A percentile compares a stretch with the other conserved stretches of the same genome.
These are phyloP conservation scores for Acrocephalus kingi DNA, from an alignment of 2,113 vertebrate species.

Conservation along the genomic window DNA sequence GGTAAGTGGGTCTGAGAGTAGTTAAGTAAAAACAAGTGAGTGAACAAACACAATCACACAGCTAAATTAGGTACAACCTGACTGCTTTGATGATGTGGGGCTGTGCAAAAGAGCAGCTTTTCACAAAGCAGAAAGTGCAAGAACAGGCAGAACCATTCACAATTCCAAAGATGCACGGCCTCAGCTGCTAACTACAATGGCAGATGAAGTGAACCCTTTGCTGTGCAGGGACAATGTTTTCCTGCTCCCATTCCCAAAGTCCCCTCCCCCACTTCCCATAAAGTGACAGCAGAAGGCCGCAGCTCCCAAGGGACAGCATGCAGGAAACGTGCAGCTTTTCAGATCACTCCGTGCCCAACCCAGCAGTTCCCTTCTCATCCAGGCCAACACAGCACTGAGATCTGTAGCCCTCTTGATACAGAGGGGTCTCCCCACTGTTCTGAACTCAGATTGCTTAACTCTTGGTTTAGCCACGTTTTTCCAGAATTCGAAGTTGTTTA, in stretches of 20 bases:
- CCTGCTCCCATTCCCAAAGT: not conserved
- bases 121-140: not conserved
- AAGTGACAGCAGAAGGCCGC: not conserved
- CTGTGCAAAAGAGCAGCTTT: not conserved
- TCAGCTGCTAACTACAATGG: fast-evolving
- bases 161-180: not conserved
- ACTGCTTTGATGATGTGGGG: not conserved
- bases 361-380: not conserved
- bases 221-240: not conserved
- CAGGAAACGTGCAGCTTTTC: not conserved
- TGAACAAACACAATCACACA: not conserved
- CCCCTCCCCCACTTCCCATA: not conserved
- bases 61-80: not conserved
- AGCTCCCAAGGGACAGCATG: not conserved
- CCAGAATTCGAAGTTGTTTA: not conserved
- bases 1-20: constrained; percentile 72
- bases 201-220: not conserved
- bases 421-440: not conserved
- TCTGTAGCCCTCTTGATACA: not conserved
- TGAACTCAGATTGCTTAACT: not conserved
- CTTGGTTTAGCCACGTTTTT: not conserved
- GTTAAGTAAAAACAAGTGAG: not conserved
- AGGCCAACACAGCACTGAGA: not conserved
- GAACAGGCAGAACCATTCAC: not conserved
- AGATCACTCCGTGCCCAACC: not conserved